These are phyloP conservation scores for Perizoma flavofasciatum DNA, from an alignment of 2,888 invertebrate species.

Conservation along the genomic window DNA sequence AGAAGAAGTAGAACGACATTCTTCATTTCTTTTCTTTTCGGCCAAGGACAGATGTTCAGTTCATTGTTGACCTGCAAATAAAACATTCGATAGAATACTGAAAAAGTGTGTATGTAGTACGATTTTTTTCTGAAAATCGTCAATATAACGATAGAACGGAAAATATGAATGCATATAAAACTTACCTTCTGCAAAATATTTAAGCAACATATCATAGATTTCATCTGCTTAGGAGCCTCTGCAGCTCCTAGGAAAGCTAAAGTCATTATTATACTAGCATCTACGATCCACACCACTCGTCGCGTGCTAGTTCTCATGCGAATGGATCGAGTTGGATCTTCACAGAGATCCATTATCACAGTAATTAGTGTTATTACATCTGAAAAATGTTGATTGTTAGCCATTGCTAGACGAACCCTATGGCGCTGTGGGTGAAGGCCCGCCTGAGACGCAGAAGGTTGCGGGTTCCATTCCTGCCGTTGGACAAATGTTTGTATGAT, in stretches of 20 bases:
- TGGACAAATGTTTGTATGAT: no score
- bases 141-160: no score
- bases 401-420: background rate
- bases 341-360: slow-evolving; percentile 26
- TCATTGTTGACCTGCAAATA: slow-evolving; percentile 44
- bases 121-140: no score
- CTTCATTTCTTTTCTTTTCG: slow-evolving; percentile 23
- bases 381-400: slow-evolving; percentile 17
- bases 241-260: slow-evolving; percentile 31
- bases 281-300: slow-evolving; percentile 37
- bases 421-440: no score
- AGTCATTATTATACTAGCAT: slow-evolving; percentile 33
- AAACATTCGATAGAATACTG: background rate
- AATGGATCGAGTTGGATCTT: slow-evolving; percentile 19
- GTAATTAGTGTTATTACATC: slow-evolving; percentile 30
- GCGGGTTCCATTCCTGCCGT: no score
- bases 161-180: no score
- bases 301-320: slow-evolving; percentile 32
- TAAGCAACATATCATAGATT: slow-evolving; percentile 37
- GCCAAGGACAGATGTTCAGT: slow-evolving; percentile 32
- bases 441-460: no score
- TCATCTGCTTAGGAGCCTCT: slow-evolving; percentile 38
- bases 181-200: slow-evolving; percentile 47
- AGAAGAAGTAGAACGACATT: slow-evolving; percentile 20
- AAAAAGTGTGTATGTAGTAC: no score